Evolutionary conservation across 2,888 invertebrate genomes (phyloP), one percentile per base, ranked within the genome.

Genomic region (Corbicula japonica): DNA sequence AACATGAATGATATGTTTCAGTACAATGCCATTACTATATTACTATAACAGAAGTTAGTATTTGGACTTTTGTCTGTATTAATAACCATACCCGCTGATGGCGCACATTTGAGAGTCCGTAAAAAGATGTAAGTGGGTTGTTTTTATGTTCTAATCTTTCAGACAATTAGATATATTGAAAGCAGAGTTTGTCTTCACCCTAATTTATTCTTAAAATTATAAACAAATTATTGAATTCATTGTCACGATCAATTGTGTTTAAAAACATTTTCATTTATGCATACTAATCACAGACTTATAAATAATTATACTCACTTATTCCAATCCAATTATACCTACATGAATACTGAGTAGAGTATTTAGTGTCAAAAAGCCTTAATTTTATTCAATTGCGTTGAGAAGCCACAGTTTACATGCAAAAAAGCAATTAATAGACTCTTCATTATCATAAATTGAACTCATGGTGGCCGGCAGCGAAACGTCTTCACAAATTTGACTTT

Each of bases 301-400:
- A 38, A 75, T 75, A 75, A 68, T 75, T 75, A 75, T 44, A 52
- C 50, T 44, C 61, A 52, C 61, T 60, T 75, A 61, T 60, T 68
- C 62, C 61, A 73, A 73, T 72, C 71, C 70, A 73, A 62, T 74
- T 74, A 68, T 65, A 70, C 70, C 63, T 70, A 81, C 71, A 74
- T 70, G 81, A 81, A 81, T 81, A 81, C 71, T 62, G 62, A 81
- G 71, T 32, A 41, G 61, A 48, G 74, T 77, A 81, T 58, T 81
- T 81, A 81, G 80, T 77, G 77, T 81, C 83, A 83, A 79, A 71
- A 73, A 58, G 23, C 54, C 58, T 74, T 79, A 76, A 83, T 83
- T 76, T 76, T 66, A 83, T 83, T 79, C 83, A 76, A 73, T 83
- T 79, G 79, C 70, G 48, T 66, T 48, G 66, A 76, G 71, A 66